Base-by-base conservation (phyloP, 2,888 invertebrate genomes). In the Andrena bucephala region DNA sequence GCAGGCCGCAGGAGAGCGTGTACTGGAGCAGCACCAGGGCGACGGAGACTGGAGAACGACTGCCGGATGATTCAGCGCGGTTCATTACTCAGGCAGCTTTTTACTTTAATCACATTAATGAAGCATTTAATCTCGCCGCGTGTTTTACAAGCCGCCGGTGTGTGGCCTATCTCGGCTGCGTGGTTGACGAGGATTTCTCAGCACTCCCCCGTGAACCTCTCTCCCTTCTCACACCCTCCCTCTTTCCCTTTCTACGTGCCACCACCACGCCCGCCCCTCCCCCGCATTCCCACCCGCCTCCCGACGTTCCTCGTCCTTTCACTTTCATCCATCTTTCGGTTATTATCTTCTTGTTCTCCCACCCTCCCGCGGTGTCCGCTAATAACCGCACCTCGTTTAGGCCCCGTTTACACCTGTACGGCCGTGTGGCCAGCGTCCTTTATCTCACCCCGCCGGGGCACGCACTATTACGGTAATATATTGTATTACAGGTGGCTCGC, bases 71-170 rank as follows among this genome's bases (percentile, higher is more conserved):
- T 94, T 93, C 93, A 94, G 89, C 90, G 89, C 73, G 85, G 84
- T 92, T 93, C 94, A 93, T 94, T 94, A 93, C 92, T 94, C 93
- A 93, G 89, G 87, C 93, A 92, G 92, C 92, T 94, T 94, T 94
- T 93, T 94, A 92, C 93, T 93, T 94, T 93, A 93, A 94, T 94
- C 94, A 93, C 93, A 93, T 94, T 94, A 94, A 94, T 93, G 94
- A 94, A 93, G 93, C 93, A 93, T 93, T 94, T 93, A 93, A 94
- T 94, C 94, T 93, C 92, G 81, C 93, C 90, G 93, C 93, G 91
- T 93, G 94, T 93, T 93, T 94, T 93, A 93, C 93, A 92, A 93
- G 93, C 92, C 91, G 91, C 85, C 92, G 91, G 90, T 93, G 93
- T 94, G 94, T 94, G 93, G 93, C 92, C 93, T 87, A 87, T 91